Base-by-base conservation (phyloP, 2,888 invertebrate genomes). In the Amitus sp. region DNA sequence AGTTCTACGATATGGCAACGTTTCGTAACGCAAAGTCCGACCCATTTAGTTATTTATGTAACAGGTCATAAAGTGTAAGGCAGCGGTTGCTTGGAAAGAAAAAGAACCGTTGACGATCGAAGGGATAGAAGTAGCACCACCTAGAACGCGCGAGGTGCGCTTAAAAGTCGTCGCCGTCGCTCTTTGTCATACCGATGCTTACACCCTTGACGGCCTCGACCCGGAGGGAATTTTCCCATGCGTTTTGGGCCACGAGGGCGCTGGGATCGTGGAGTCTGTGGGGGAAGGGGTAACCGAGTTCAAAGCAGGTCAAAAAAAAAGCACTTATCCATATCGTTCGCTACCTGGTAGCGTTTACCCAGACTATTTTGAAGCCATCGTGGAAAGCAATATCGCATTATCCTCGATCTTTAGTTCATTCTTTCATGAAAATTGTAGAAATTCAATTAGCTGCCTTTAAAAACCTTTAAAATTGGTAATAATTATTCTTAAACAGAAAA, bases 81-180 rank as follows among this genome's bases (percentile, higher is more conserved):
- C 99, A 17, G 98, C 98, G 1, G 95, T 99, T 13, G 98, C 98
- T 2, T 99, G 98, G 98, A 93, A 89, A 73, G 89, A 95, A 48
- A 96, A 96, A 69, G 88, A 94, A 76, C 94, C 96, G 5, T 85
- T 99, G 19, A 87, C 88, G 1, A 87, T 99, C 47, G 99, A 99
- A 84, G 92, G 91, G 50, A 87, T 99, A 56, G 92, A 96, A 84
- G 98, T 99, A 0, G 94, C 91, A 13, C 95, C 98, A 6, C 99
- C 99, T 0, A 92, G 92, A 81, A 91, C 92, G 0, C 92, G 95
- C 64, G 98, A 99, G 88, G 96, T 95, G 12, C 88, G 94, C 46
- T 85, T 95, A 9, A 90, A 92, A 83, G 87, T 96, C 48, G 79
- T 88, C 1, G 90, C 92, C 37, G 93, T 93, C 53, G 96, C 89